phyloP scores from a whole-genome alignment of 2,888 invertebrate species.

The Platerodrilus igneus region DNA sequence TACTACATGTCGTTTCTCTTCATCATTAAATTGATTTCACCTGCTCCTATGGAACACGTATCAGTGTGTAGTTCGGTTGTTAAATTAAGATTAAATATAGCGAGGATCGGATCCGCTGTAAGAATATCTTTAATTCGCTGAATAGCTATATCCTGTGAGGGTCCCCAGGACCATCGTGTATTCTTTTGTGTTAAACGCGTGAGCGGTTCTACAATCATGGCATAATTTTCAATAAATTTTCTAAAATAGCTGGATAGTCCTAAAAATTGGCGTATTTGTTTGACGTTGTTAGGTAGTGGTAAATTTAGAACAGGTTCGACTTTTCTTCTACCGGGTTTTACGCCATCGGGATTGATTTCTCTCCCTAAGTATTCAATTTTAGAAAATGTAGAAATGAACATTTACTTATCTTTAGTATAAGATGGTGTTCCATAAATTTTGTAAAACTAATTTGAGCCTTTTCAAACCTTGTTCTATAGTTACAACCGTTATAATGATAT shows the following conservation, averaged over 20 bases:
- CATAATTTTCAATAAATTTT: slow-evolving; percentile 30
- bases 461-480: slow-evolving; percentile 22
- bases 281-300: neutral
- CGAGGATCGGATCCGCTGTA: slow-evolving; percentile 24
- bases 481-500: slow-evolving; percentile 26
- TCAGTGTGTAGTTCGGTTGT: slow-evolving; percentile 29
- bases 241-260: slow-evolving; percentile 32
- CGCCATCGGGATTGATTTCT: slow-evolving; percentile 19
- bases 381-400: slow-evolving; percentile 22
- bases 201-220: slow-evolving; percentile 26
- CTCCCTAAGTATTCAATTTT: slow-evolving; percentile 25
- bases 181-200: slow-evolving; percentile 26
- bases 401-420: slow-evolving; percentile 23
- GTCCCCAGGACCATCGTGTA: slow-evolving; percentile 22
- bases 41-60: slow-evolving; percentile 26
- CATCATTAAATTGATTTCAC: slow-evolving; percentile 25
- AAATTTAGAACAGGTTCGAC: slow-evolving; percentile 5
- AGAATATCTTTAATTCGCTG: slow-evolving; percentile 22
- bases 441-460: slow-evolving; percentile 17
- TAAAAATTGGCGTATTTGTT: slow-evolving; percentile 21
- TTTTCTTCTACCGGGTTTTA: slow-evolving; percentile 16
- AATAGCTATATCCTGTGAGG: slow-evolving; percentile 24
- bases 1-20: slow-evolving; percentile 1
- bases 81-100: slow-evolving; percentile 24
- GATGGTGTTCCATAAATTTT: slow-evolving; percentile 11